Percentiles rank a stretch among this genome's conserved stretches.
Evolutionary conservation across 2,797 vertebrate species (phyloP).

Genomic region (Anabacerthia variegaticeps): DNA sequence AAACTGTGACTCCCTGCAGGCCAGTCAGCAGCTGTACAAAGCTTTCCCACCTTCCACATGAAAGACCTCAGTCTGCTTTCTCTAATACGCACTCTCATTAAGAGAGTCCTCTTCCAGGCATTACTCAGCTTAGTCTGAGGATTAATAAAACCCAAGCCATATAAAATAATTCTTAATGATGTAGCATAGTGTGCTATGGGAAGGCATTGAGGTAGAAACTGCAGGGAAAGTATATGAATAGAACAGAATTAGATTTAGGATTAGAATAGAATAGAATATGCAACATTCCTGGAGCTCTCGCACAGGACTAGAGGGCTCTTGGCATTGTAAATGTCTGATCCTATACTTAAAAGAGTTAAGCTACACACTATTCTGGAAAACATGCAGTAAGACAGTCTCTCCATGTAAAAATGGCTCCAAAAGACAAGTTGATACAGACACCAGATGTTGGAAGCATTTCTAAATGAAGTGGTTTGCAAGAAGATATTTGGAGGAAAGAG

Average conservation of each 20-base stretch:
- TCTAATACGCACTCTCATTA: neutral
- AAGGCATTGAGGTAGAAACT: neutral
- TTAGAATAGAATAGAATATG: neutral
- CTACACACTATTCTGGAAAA: neutral
- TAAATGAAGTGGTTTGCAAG: neutral
- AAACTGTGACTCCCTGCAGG: neutral
- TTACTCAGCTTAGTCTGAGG: constrained; percentile 2
- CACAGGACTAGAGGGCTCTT: neutral
- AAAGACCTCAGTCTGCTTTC: constrained; percentile 29
- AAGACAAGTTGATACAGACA: neutral
- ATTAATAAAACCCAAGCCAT: constrained; percentile 16
- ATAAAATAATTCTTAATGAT: neutral
- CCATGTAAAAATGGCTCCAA: neutral
- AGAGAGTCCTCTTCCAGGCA: neutral
- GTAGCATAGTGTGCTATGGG: neutral
- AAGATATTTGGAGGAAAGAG: neutral
- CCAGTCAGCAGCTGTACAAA: neutral
- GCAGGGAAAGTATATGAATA: neutral
- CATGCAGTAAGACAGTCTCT: neutral
- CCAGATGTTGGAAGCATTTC: neutral
- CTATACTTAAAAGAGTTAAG: neutral
- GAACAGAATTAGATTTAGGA: neutral
- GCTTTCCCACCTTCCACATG: constrained; percentile 31
- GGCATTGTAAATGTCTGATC: neutral
- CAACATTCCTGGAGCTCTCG: neutral